Evolutionary conservation across 53 echinoderm and acorn worm species (phyloP), one percentile per base, ranked within the genome.

Genomic region (Zoroaster sp.): DNA sequence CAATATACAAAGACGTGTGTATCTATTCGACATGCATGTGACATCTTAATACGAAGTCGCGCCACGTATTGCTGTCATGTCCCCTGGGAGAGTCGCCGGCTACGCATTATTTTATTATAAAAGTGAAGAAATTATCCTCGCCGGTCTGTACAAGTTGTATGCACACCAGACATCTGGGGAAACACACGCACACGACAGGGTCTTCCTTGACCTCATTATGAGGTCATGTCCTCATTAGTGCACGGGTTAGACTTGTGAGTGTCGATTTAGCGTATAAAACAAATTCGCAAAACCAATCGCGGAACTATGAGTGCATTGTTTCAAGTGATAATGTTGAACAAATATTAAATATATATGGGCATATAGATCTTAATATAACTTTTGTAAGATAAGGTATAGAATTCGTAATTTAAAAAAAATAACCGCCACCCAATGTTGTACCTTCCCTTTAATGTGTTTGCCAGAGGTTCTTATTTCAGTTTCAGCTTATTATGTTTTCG

Each of bases 221-320:
- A 80, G 80, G 80, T 80, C 80, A 66, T 39, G 80, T 65, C 80
- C 80, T 80, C 65, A 40, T 40, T 80, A 80, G 40, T 54, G 59
- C 66, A 80, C 34, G 38, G 38, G 40, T 38, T 80, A 65, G 66
- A 80, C 80, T 65, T 80, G 80, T 14, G 37, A 21, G 18, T 18
- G 80, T 80, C 66, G 51, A 4, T 66, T 65, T 13, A 63, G 21
- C 31, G 31, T 59, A 25, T 59, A n/a, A n/a, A n/a, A n/a, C n/a
- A n/a, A n/a, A n/a, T n/a, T n/a, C n/a, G n/a, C n/a, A n/a, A n/a
- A n/a, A n/a, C n/a, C n/a, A n/a, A n/a, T n/a, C n/a, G n/a, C n/a
- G n/a, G n/a, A n/a, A n/a, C n/a, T n/a, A n/a, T n/a, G n/a, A n/a
- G n/a, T n/a, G n/a, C n/a, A n/a, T n/a, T n/a, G n/a, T n/a, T n/a